These are phyloP conservation scores for Anas platyrhynchos DNA, from an alignment of 2,113 vertebrate species.

Conservation along the genomic window DNA sequence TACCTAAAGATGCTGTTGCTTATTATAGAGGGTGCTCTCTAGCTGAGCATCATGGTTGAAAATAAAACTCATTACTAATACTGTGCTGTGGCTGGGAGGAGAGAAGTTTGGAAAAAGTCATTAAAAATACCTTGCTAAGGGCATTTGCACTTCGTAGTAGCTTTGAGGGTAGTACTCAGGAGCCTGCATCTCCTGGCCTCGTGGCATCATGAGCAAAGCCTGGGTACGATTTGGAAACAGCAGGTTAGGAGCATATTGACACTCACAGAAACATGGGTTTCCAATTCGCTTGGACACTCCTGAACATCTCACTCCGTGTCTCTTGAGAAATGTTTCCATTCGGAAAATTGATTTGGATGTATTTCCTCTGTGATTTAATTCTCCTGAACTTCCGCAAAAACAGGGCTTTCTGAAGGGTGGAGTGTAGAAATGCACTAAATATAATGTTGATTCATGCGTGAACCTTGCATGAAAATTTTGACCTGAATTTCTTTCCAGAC, in stretches of 20 bases:
- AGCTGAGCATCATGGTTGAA: accelerated
- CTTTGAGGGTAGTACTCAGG: too few relatives aligned
- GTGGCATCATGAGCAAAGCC: not conserved
- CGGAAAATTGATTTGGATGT: not conserved
- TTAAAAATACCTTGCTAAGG: not conserved
- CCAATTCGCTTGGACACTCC: not conserved
- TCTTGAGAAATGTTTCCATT: not conserved
- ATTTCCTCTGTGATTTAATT: not conserved
- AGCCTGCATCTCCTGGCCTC: not conserved
- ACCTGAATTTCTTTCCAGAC: not conserved
- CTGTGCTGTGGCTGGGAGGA: not conserved
- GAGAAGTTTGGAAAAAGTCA: not conserved
- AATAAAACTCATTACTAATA: not conserved
- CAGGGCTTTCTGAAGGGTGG: not conserved
- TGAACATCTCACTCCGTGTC: not conserved
- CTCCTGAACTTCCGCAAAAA: not conserved
- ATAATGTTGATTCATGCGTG: not conserved
- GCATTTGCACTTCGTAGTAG: not conserved
- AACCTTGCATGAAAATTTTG: not conserved
- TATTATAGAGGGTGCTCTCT: not conserved
- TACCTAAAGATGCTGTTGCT: not conserved
- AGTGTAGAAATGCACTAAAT: not conserved
- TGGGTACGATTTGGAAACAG: not conserved
- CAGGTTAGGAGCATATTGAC: not conserved
- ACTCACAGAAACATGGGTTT: not conserved